A percentile compares a stretch with the other conserved stretches of the same genome.
These are phyloP conservation scores for Athalia cordata DNA, from an alignment of 2,888 invertebrate species.

Conservation along the genomic window DNA sequence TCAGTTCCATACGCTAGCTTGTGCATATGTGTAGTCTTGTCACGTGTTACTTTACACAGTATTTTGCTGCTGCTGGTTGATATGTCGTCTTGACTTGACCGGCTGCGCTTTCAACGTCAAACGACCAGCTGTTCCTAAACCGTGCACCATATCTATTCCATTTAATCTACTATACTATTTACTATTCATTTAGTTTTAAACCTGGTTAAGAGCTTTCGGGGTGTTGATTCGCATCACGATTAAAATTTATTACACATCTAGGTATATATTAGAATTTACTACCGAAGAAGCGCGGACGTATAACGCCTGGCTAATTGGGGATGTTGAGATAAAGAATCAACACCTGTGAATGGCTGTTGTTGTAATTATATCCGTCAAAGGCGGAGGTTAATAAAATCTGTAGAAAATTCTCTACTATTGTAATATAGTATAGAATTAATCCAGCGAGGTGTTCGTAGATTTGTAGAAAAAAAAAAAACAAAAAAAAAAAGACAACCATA, in stretches of 20 bases:
- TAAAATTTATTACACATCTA: background rate
- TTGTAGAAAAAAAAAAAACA: no score
- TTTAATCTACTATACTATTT: background rate
- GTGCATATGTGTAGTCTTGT: slow-evolving; percentile 33
- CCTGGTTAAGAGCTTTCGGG: slow-evolving; percentile 42
- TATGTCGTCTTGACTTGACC: slow-evolving; percentile 44
- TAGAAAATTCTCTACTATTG: no score
- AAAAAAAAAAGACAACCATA: background rate
- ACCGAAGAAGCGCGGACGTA: no score
- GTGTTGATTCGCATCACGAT: slow-evolving; percentile 35
- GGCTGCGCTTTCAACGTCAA: slow-evolving; percentile 50
- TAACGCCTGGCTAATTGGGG: slow-evolving; percentile 8
- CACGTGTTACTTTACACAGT: slow-evolving; percentile 25
- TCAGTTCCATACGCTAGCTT: no score
- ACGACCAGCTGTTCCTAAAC: slow-evolving; percentile 48
- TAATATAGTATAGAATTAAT: no score
- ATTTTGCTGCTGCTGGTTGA: slow-evolving; percentile 16
- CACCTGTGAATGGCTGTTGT: background rate
- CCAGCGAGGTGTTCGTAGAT: no score
- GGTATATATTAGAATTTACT: background rate
- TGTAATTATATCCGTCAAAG: background rate
- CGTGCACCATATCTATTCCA: no score
- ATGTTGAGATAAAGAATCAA: slow-evolving; percentile 22
- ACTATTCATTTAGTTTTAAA: slow-evolving; percentile 30
- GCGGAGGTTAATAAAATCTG: background rate